A percentile compares a stretch with the other conserved stretches of the same genome.
phyloP scores from a whole-genome alignment of 2,888 invertebrate species.

The Vanessa cardui region DNA sequence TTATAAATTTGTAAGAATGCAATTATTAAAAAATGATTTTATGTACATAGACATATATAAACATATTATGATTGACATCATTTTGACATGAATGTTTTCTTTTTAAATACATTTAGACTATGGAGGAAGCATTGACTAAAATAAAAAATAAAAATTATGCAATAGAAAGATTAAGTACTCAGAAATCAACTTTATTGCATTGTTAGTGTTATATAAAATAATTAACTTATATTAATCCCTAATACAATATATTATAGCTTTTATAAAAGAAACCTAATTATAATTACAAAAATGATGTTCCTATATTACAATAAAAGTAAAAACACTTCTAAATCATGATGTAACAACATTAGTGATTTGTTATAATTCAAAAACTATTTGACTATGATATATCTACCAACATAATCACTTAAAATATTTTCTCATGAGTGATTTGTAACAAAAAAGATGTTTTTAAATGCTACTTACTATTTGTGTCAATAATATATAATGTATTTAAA shows the following conservation, averaged over 20 bases:
- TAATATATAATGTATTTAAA: background rate
- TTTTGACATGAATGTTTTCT: background rate
- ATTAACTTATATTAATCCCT: slow-evolving; percentile 8
- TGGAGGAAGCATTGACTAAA: background rate
- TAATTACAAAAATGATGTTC: background rate
- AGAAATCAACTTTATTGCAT: slow-evolving; percentile 11
- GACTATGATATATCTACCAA: slow-evolving; percentile 3
- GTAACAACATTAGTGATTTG: slow-evolving; percentile 1
- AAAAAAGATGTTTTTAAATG: background rate
- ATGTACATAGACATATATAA: background rate
- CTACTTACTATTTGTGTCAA: background rate
- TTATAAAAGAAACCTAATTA: slow-evolving; percentile 7
- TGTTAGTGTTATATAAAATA: slow-evolving; percentile 6
- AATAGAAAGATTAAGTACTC: background rate
- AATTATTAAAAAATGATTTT: slow-evolving; percentile 10
- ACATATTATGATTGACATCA: too few species aligned
- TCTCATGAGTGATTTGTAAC: slow-evolving; percentile 4
- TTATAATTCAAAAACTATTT: slow-evolving; percentile 7
- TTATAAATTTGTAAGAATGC: too few species aligned
- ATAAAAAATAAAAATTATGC: background rate
- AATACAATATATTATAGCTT: slow-evolving; percentile 11
- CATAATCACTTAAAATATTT: slow-evolving; percentile 7
- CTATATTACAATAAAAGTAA: slow-evolving; percentile 10
- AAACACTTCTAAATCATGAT: background rate
- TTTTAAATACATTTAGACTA: background rate